phyloP scores from a whole-genome alignment of 2,888 invertebrate genomes.

The Chymomyza amoena region DNA sequence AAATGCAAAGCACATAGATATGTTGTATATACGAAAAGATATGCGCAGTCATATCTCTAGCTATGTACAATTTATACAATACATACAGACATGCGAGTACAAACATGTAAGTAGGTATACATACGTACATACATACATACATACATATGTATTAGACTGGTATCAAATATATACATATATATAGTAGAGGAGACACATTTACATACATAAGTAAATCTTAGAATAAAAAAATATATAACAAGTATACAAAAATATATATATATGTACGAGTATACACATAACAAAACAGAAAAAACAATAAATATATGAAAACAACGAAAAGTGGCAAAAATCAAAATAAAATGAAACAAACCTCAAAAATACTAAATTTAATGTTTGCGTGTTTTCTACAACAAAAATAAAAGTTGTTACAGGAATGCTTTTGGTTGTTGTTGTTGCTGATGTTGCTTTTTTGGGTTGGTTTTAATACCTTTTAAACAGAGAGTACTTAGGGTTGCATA shows the following conservation, averaged over 20 bases:
- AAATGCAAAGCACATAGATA: slow-evolving; percentile 5
- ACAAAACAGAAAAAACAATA: not conserved
- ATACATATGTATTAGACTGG: slow-evolving; percentile 10
- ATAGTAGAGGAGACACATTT: not conserved
- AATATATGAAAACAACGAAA: not conserved
- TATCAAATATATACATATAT: slow-evolving; percentile 12
- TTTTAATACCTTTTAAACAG: too few relatives aligned
- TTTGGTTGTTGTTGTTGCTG: not conserved
- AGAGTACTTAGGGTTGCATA: too few relatives aligned
- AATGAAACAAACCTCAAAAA: not conserved
- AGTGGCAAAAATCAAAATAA: not conserved
- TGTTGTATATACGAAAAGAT: not conserved
- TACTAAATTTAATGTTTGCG: not conserved
- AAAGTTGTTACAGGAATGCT: not conserved
- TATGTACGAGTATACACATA: not conserved
- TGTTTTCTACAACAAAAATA: not conserved
- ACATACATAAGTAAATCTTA: not conserved
- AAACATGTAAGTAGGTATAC: slow-evolving; percentile 24
- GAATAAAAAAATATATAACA: slow-evolving; percentile 15
- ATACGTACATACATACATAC: slow-evolving; percentile 23
- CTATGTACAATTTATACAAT: slow-evolving; percentile 5
- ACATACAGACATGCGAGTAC: slow-evolving; percentile 29
- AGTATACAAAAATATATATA: not conserved
- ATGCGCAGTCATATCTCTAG: not conserved
- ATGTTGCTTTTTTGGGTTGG: not conserved